Evolutionary conservation across 2,888 invertebrate species (phyloP).

Genomic region (Seira ritae): DNA sequence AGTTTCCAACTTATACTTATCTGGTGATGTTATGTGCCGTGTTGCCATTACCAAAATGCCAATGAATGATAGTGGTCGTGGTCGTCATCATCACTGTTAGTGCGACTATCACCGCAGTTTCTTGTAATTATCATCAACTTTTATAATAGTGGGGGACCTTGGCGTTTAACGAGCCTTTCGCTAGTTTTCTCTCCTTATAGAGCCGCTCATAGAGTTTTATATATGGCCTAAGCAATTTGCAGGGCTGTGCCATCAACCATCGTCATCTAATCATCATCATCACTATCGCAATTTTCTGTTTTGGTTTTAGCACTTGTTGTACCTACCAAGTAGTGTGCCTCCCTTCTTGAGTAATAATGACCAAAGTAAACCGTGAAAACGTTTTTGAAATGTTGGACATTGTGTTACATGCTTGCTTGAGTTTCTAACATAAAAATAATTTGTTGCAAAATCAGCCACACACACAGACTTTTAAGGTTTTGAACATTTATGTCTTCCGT

Average conservation of each 20-base stretch:
- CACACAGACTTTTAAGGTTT: no score
- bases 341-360: neutral
- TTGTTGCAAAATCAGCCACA: no score
- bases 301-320: neutral
- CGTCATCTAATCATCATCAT: no score
- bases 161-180: constrained; percentile 43
- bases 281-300: neutral
- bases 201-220: neutral
- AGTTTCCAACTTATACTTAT: no score
- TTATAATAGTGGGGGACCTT: constrained; percentile 52
- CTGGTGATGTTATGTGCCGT: no score
- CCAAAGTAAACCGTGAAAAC: neutral
- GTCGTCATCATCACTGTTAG: neutral
- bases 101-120: neutral
- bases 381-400: neutral
- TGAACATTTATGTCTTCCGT: no score
- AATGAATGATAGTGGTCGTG: constrained; percentile 2
- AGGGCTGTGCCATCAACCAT: constrained; percentile 22
- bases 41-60: constrained; percentile 42
- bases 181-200: constrained; percentile 4
- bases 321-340: neutral
- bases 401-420: no score
- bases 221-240: neutral
- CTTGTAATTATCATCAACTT: constrained; percentile 53
- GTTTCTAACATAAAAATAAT: no score